Conservation (phyloP, 1,140 invertebrate species). For the Trissolcus basalis region DNA sequence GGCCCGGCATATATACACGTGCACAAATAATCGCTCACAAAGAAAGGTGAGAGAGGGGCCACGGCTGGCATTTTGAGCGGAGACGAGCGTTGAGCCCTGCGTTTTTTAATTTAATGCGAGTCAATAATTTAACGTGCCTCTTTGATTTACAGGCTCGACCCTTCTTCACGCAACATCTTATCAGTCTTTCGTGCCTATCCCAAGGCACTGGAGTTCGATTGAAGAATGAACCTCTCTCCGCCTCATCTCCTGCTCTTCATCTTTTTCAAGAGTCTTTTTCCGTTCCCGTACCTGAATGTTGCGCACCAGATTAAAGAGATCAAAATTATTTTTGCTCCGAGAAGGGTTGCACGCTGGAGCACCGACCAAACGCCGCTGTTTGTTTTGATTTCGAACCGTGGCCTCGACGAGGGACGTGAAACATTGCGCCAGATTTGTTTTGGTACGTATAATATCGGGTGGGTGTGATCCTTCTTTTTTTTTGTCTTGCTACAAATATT, state of each 20-base stretch:
- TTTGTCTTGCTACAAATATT: neutral
- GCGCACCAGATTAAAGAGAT: constrained; percentile 36
- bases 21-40: constrained; percentile 57
- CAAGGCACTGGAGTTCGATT: constrained; percentile 54
- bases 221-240: constrained; percentile 34
- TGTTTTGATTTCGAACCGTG: constrained; percentile 51
- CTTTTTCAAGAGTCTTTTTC: constrained; percentile 38
- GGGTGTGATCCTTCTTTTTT: constrained; percentile 39
- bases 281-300: constrained; percentile 28
- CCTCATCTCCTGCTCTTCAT: constrained; percentile 20
- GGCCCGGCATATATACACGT: constrained; percentile 52
- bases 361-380: constrained; percentile 21
- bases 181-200: constrained; percentile 49
- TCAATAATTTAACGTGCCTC: constrained; percentile 65
- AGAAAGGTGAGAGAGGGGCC: constrained; percentile 42
- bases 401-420: constrained; percentile 26
- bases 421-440: constrained; percentile 46
- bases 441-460: constrained; percentile 34
- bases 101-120: constrained; percentile 66
- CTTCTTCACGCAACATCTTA: constrained; percentile 50
- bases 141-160: constrained; percentile 60
- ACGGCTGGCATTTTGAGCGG: constrained; percentile 29
- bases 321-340: constrained; percentile 43
- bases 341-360: constrained; percentile 31
- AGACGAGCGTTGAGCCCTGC: constrained; percentile 57